These are phyloP conservation scores for Xerus inauris DNA, from an alignment of 2,113 vertebrate genomes.

Conservation along the genomic window DNA sequence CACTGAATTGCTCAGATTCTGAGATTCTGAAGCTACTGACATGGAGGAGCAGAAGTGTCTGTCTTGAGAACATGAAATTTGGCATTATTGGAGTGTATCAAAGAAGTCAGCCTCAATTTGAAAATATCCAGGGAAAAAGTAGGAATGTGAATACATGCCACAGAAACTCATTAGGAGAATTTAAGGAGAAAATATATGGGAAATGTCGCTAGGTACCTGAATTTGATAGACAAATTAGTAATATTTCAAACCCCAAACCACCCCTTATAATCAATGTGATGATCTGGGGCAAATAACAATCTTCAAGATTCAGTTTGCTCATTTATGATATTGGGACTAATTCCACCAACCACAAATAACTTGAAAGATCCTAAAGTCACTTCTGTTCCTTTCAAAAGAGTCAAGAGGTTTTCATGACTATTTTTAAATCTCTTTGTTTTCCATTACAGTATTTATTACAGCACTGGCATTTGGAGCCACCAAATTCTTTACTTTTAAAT, in stretches of 20 bases:
- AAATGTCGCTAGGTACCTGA: not conserved
- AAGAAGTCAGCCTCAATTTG: not conserved
- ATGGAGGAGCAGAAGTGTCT: not conserved
- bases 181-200: not conserved
- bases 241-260: not conserved
- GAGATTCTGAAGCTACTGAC: not conserved
- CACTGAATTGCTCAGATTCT: not conserved
- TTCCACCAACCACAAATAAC: not conserved
- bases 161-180: not conserved
- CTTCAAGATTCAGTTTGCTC: not conserved
- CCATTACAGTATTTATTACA: not conserved
- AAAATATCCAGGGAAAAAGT: not conserved
- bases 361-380: not conserved
- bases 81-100: not conserved
- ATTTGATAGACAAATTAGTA: not conserved
- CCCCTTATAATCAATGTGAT: not conserved
- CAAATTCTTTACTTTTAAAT: not conserved
- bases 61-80: not conserved
- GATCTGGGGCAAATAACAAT: not conserved
- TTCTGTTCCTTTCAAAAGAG: not conserved
- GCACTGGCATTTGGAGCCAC: not conserved
- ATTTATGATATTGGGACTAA: not conserved
- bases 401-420: not conserved
- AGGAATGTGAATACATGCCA: not conserved
- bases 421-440: not conserved